Percentiles rank a stretch among this genome's conserved stretches.
Evolutionary conservation across 2,113 vertebrate genomes (phyloP).

Genomic region (Mormoops blainvillei): DNA sequence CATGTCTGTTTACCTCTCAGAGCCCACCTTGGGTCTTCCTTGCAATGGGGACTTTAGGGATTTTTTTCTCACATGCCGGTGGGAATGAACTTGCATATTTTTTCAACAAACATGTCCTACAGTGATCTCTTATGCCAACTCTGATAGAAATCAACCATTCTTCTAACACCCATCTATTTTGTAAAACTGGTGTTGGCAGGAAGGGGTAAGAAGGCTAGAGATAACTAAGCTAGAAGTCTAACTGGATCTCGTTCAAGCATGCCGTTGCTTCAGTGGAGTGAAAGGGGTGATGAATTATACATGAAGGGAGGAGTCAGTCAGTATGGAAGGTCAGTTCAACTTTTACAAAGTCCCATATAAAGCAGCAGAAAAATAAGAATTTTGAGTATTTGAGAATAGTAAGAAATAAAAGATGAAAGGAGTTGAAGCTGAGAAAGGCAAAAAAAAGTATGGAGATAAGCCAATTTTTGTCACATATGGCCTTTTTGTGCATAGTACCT

Average conservation of each 20-base stretch:
- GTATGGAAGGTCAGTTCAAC: neutral
- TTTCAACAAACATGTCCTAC: neutral
- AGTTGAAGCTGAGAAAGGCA: neutral
- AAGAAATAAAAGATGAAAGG: neutral
- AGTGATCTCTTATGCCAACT: neutral
- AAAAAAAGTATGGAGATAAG: neutral
- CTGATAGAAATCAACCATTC: neutral
- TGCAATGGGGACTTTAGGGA: neutral
- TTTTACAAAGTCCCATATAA: neutral
- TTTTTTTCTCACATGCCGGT: neutral
- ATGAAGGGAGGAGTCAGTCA: neutral
- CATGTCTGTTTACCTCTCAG: neutral
- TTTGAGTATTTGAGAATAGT: neutral
- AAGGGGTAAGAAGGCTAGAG: neutral
- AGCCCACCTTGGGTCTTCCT: neutral
- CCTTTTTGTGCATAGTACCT: fast-evolving
- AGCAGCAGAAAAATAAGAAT: neutral
- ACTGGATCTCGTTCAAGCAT: neutral
- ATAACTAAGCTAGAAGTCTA: neutral
- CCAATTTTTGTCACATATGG: neutral
- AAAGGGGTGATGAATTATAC: neutral
- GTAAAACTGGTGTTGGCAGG: neutral
- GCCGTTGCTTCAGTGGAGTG: neutral
- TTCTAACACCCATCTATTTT: neutral
- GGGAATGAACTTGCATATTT: neutral